These are phyloP conservation scores for Crossocerus cetratus DNA, from an alignment of 2,888 invertebrate genomes.

Conservation along the genomic window DNA sequence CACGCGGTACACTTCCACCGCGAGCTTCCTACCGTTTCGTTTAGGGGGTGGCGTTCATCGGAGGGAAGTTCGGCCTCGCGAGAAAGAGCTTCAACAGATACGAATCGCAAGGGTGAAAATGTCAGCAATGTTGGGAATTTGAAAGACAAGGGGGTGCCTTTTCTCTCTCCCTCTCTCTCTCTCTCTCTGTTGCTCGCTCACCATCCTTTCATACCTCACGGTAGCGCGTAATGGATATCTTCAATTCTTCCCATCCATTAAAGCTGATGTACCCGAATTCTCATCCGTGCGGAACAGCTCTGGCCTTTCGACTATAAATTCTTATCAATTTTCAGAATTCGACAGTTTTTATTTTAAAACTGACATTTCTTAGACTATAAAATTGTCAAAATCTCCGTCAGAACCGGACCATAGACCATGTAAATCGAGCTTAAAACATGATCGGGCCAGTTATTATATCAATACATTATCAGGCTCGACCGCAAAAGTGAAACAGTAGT, in stretches of 20 bases:
- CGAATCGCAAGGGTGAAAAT: conserved; percentile 48
- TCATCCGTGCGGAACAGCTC: too few relatives aligned
- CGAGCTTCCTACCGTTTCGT: not conserved
- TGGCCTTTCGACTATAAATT: too few relatives aligned
- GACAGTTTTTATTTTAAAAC: too few relatives aligned
- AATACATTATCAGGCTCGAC: not conserved
- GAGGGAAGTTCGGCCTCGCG: not conserved
- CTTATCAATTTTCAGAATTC: too few relatives aligned
- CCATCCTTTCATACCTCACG: conserved; percentile 1
- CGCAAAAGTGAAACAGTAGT: not conserved
- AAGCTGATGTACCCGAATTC: conserved; percentile 6
- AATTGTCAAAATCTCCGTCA: too few relatives aligned
- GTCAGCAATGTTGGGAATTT: conserved; percentile 37
- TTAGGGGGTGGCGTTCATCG: not conserved
- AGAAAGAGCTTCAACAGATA: conserved; percentile 24
- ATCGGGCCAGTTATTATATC: too few relatives aligned
- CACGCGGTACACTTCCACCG: conserved; percentile 18
- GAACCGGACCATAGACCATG: too few relatives aligned
- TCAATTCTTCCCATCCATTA: conserved; percentile 16
- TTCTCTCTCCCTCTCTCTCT: not conserved
- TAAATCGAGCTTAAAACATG: too few relatives aligned
- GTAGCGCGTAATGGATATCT: conserved; percentile 36
- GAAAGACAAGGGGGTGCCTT: not conserved
- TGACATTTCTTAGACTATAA: too few relatives aligned
- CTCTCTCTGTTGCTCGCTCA: conserved; percentile 2